These are phyloP conservation scores for Pipistrellus pipistrellus DNA, from an alignment of 2,797 vertebrate species.

Conservation along the genomic window DNA sequence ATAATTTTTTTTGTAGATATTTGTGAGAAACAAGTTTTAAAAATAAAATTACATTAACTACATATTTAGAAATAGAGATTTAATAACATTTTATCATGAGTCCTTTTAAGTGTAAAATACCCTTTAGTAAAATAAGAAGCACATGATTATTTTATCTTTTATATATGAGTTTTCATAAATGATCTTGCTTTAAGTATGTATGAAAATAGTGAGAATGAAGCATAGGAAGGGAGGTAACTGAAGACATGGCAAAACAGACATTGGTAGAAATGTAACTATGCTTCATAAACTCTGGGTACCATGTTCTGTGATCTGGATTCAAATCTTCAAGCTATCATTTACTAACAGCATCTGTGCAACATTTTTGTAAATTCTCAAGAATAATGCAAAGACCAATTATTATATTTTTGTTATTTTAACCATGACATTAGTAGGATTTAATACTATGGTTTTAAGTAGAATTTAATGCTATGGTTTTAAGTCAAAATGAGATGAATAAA, in stretches of 20 bases:
- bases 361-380: slow-evolving; percentile 45
- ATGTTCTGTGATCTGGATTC: background rate
- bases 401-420: slow-evolving; percentile 55
- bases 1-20: background rate
- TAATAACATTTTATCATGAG: background rate
- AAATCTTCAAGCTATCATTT: slow-evolving; percentile 25
- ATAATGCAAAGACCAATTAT: slow-evolving; percentile 31
- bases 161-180: slow-evolving; percentile 1
- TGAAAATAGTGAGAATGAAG: slow-evolving; percentile 22
- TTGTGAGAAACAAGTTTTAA: slow-evolving; percentile 5
- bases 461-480: slow-evolving; percentile 41
- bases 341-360: background rate
- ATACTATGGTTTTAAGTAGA: slow-evolving; percentile 12
- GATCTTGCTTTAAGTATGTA: background rate
- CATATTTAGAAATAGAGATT: slow-evolving; percentile 37
- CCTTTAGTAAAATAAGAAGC: background rate
- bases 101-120: slow-evolving; percentile 18
- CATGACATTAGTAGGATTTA: slow-evolving; percentile 10
- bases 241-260: background rate
- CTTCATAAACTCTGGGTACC: background rate
- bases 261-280: slow-evolving; percentile 29
- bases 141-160: background rate
- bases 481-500: slow-evolving; percentile 41
- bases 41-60: slow-evolving; percentile 11
- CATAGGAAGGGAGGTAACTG: background rate